Conservation (phyloP, 2,888 invertebrate genomes). For the Amblyjoppa fuscipennis region DNA sequence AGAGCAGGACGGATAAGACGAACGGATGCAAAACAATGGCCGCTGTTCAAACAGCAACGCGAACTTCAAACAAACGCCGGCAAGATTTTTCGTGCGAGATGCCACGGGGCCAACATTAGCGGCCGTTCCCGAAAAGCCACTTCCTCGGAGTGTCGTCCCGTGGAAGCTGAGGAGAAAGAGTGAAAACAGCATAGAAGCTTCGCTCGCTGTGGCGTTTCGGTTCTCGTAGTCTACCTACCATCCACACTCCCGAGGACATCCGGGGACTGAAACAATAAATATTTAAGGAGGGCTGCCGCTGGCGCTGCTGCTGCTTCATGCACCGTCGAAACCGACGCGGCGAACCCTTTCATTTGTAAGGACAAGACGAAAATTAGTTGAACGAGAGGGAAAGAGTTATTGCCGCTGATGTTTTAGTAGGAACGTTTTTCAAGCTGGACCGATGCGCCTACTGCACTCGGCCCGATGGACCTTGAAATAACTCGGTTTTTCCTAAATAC, state of each 20-base stretch:
- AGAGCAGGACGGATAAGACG: slow-evolving; percentile 22
- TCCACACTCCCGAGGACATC: slow-evolving; percentile 68
- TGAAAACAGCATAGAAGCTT: slow-evolving; percentile 46
- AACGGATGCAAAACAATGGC: slow-evolving; percentile 76
- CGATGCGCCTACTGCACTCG: slow-evolving; percentile 67
- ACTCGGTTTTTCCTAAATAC: slow-evolving; percentile 47
- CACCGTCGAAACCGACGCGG: slow-evolving; percentile 73
- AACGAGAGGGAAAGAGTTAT: slow-evolving; percentile 72
- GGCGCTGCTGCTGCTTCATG: slow-evolving; percentile 15
- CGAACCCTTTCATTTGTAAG: slow-evolving; percentile 84
- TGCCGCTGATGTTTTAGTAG: slow-evolving; percentile 77
- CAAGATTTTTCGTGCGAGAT: slow-evolving; percentile 69
- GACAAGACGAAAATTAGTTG: slow-evolving; percentile 83
- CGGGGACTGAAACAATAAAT: slow-evolving; percentile 82
- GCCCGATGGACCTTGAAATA: slow-evolving; percentile 72
- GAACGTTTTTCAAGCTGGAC: slow-evolving; percentile 67
- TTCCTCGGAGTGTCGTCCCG: slow-evolving; percentile 27
- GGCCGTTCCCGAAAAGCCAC: slow-evolving; percentile 58
- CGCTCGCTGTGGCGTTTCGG: slow-evolving; percentile 57
- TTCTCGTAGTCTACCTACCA: slow-evolving; percentile 21
- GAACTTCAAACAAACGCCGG: slow-evolving; percentile 77
- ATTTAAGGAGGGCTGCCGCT: slow-evolving; percentile 79
- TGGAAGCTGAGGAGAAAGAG: slow-evolving; percentile 10
- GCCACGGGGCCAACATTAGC: slow-evolving; percentile 61
- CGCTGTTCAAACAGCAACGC: slow-evolving; percentile 78